Evolutionary conservation across 2,888 invertebrate species (phyloP).

Genomic region (Branchellion lobata): DNA sequence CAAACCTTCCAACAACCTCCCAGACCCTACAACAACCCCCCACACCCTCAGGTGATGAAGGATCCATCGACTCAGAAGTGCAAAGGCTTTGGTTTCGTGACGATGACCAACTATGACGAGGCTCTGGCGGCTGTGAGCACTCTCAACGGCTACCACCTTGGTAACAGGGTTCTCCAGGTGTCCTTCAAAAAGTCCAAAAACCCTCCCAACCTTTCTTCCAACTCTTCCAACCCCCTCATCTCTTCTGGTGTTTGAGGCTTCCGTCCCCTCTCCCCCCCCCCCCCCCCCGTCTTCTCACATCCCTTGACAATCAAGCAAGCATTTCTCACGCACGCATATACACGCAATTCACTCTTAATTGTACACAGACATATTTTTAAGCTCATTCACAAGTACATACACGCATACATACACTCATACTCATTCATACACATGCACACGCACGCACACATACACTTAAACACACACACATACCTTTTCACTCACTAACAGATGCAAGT

Average conservation of each 20-base stretch:
- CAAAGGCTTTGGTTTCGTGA: conserved; percentile 47
- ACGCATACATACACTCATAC: background rate
- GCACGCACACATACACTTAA: background rate
- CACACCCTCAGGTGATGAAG: conserved; percentile 23
- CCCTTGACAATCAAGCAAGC: background rate
- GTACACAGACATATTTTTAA: too few relatives aligned
- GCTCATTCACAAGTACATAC: background rate
- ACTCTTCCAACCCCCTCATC: background rate
- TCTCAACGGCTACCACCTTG: conserved; percentile 45
- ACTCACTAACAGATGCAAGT: too few relatives aligned
- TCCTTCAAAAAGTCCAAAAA: conserved; percentile 46
- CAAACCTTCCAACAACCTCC: too few relatives aligned
- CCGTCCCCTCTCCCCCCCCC: background rate
- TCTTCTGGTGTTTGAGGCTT: background rate
- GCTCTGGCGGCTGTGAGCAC: conserved; percentile 44
- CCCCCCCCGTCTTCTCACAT: background rate
- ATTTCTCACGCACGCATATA: too few relatives aligned
- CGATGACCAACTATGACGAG: conserved; percentile 47
- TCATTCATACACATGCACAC: background rate
- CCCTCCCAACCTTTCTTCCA: background rate
- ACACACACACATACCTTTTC: background rate
- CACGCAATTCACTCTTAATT: too few relatives aligned
- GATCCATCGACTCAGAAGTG: conserved; percentile 46
- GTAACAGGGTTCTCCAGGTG: conserved; percentile 43
- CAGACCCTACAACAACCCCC: too few relatives aligned